Percentiles rank a stretch among this genome's conserved stretches.
Conservation (phyloP, 2,113 vertebrate genomes). For the Muscicapa adusta region DNA sequence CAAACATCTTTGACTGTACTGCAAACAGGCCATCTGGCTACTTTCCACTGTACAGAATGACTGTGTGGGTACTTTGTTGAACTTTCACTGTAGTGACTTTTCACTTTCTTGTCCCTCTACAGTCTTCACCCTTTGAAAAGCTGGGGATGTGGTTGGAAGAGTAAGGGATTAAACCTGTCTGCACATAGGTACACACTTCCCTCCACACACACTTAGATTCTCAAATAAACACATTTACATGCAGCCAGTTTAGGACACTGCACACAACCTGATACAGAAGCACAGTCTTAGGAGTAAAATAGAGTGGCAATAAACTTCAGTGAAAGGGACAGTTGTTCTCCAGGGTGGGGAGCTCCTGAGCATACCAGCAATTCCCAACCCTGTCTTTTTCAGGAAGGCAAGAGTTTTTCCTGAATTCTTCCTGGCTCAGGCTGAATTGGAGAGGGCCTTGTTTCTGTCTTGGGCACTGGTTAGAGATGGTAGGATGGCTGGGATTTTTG, state of each 20-base stretch:
- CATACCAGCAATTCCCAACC: not conserved
- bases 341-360: not conserved
- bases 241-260: constrained; percentile 3
- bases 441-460: not conserved
- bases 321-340: constrained; percentile 29
- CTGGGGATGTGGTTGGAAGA: not conserved
- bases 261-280: not conserved
- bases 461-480: not conserved
- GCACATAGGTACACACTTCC: not conserved
- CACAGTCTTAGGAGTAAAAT: not conserved
- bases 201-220: not conserved
- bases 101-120: not conserved
- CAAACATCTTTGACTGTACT: not conserved
- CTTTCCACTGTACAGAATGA: not conserved
- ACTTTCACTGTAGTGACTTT: not conserved
- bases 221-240: constrained; percentile 30
- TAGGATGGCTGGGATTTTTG: not conserved
- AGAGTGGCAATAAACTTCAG: not conserved
- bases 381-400: not conserved
- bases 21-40: not conserved
- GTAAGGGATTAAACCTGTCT: constrained; percentile 9
- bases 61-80: constrained; percentile 8
- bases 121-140: not conserved
- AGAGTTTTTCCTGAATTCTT: not conserved
- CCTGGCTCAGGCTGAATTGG: not conserved